Evolutionary conservation across 1,140 invertebrate genomes (phyloP).

Genomic region (Drosophila kohkoa): DNA sequence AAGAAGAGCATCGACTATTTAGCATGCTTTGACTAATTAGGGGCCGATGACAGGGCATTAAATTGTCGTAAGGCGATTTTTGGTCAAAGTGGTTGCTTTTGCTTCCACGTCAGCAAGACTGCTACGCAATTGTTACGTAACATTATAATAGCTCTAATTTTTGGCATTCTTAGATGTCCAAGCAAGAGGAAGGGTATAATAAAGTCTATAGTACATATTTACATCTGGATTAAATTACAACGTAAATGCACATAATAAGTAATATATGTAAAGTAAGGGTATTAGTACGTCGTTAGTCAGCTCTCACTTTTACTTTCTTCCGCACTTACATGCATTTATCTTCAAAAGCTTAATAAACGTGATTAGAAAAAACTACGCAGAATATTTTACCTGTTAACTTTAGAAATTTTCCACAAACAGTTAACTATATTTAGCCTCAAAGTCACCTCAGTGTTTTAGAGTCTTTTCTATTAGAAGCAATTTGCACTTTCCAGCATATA

Average conservation of each 20-base stretch:
- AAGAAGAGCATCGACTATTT: neutral
- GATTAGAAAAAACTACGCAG: slow-evolving; percentile 9
- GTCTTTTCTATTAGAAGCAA: neutral
- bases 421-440: neutral
- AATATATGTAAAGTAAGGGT: neutral
- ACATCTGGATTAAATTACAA: too few relatives aligned
- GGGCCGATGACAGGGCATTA: neutral
- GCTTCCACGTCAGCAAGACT: slow-evolving; percentile 1
- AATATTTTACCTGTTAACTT: slow-evolving; percentile 4
- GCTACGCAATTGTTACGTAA: slow-evolving; percentile 21
- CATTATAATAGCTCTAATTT: slow-evolving; percentile 2
- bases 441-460: neutral
- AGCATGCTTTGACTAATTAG: neutral
- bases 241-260: too few relatives aligned
- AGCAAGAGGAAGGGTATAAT: neutral
- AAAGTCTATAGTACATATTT: neutral
- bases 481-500: neutral
- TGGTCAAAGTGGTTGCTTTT: neutral
- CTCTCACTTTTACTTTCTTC: neutral
- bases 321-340: neutral
- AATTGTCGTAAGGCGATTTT: neutral
- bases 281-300: neutral
- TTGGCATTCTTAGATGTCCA: neutral
- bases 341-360: neutral
- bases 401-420: neutral